Base-by-base conservation (phyloP, 2,797 vertebrate species). In the Periparus ater region DNA sequence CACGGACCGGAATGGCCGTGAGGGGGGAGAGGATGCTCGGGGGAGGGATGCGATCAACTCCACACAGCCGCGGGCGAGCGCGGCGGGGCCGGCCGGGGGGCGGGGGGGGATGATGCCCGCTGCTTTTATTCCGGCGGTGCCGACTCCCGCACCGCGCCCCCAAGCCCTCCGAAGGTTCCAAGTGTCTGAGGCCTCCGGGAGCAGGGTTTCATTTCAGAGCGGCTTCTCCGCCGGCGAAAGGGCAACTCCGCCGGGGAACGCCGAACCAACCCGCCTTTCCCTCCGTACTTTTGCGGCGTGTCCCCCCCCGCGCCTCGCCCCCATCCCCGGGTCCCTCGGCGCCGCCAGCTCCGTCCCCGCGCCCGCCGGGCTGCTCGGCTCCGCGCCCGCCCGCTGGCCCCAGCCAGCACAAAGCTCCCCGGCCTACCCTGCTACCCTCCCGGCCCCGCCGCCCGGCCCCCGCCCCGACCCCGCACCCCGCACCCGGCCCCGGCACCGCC, bases 361-460 rank as follows among this genome's bases (percentile, higher is more conserved):
- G n/a, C 54, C 61, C n/a, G 30, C 60, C 55, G 57, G 55, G 48
- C 75, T 20, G 61, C 68, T 62, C 75, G 68, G 71, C 85, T 58
- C 92, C 72, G 44, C 96, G 53, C 53, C 53, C 85, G 92, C 83
- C 47, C 29, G 89, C 93, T 84, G 90, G 92, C 94, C 92, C 86
- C 62, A 58, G 96, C 94, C 86, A 85, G 88, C 97, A 97, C 97
- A 98, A 97, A 93, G 96, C 96, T 94, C 96, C 92, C 96, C 88
- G 97, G 98, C 98, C 98, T 98, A 97, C 93, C 38, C 38, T 38
- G 98, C 98, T 98, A 97, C 93, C 38, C 38, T 38, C 60, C 85
- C 62, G 62, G 85, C 83, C 76, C 96, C 96, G 73, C 96, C 87
- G 90, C 93, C 78, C 95, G 92, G 91, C 95, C 88, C 85, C 48